Base-by-base conservation (phyloP, 1,140 invertebrate genomes). In the Rhysida immarginata region DNA sequence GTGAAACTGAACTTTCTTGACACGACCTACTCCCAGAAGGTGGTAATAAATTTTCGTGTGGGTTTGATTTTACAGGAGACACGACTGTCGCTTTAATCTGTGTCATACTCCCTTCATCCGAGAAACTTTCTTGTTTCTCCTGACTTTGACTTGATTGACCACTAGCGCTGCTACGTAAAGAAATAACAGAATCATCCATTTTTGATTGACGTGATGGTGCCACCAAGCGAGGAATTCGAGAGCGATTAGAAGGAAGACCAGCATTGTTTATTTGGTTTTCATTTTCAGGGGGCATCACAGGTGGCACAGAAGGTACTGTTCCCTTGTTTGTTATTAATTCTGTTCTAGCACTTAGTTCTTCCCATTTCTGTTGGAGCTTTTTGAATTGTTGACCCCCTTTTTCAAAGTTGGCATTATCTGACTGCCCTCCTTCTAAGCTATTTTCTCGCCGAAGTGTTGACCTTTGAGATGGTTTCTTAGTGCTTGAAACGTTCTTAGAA, bases 301-400 rank as follows among this genome's bases (percentile, higher is more conserved):
- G 14, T 8, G 23, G 8, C 14, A 18, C 13, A 25, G 13, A 8
- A 13, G 14, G 24, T 5, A 8, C 20, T 3, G 5, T 27, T 8
- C 20, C 26, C 8, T 51, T 46, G 20, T 16, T 16, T 5, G 5
- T 46, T 23, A 13, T 46, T 20, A 13, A 13, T 18, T 46, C 44
- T 46, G 44, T 5, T 21, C 26, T 25, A 8, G 54, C 51, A 52
- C 56, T 26, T 61, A 88, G 75, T 66, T 84, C 76, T 68, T 92
- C 87, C 87, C 87, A 92, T 65, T 87, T 87, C 66, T 85, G 80
- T 64, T 90, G 87, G 26, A 92, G 68, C 27, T 82, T 78, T 41
- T 82, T 78, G 69, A 90, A 91, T 60, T 64, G 58, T 21, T 55
- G 26, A 16, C 35, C 25, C 3, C 53, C 52, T 27, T 59, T 52